Evolutionary conservation across 2,888 invertebrate species (phyloP), one percentile per base, ranked within the genome.

Genomic region (Cancer borealis): DNA sequence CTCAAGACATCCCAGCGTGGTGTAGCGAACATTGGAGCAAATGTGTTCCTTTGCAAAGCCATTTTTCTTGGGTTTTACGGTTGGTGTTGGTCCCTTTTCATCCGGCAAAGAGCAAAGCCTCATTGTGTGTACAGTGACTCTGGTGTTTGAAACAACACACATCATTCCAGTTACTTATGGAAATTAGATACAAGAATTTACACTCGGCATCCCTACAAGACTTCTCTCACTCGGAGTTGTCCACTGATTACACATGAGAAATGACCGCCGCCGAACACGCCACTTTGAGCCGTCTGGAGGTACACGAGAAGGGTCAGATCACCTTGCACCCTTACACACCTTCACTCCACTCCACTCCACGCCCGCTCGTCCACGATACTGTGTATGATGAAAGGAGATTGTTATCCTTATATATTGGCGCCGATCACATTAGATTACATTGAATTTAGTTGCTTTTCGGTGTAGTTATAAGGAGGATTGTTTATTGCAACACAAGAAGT

Each of bases 201-300:
- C 94, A 92, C 73, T 89, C 84, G 89, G 92, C 94, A 89, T 94
- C 92, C 84, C 94, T 92, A 94, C 94, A 84, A 45, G 88, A 92
- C 94, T 90, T 94, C 73, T 92, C 94, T 92, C 94, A 89, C 92
- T 84, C 89, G 10, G 89, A 49, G 89, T 45, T 94, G 92, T 92
- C 73, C 92, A 89, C 94, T 94, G 94, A 94, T 94, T 94, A 92
- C 94, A 94, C 94, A 92, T 92, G 94, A 94, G 79, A 94, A 89
- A 94, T 92, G 88, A 88, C 93, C 93, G 30, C 47, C 92, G 54
- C 26, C 49, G 49, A 91, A 30, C 88, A 49, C 26, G n/a, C 73
- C 84, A 84, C 39, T 47, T n/a, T 47, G 30, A 54, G 26, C 47
- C 88, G 17, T n/a, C 5, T 26, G 73, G 0, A 3, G 73, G n/a